Percentiles rank a stretch among this genome's conserved stretches.
Conservation (phyloP, 1,140 invertebrate genomes). For the Rhopalosiphum padi region DNA sequence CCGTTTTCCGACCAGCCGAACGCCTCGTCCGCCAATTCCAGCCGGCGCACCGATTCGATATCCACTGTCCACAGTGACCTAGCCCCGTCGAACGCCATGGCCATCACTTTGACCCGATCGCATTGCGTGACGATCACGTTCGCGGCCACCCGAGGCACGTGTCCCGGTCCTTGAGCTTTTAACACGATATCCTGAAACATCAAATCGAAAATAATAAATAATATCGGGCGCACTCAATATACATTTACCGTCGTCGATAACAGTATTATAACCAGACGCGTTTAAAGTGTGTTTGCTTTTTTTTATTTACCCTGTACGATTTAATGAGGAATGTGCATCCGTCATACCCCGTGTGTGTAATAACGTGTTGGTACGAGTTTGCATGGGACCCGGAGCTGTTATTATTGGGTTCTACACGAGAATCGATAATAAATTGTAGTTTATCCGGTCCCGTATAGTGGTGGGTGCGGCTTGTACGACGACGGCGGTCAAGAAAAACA, state of each 20-base stretch:
- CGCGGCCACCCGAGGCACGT: conserved; percentile 19
- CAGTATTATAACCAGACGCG: not conserved
- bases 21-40: conserved; percentile 63
- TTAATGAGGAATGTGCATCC: not conserved
- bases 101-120: conserved; percentile 56
- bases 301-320: not conserved
- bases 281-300: no score
- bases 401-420: not conserved
- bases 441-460: not conserved
- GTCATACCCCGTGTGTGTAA: no score
- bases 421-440: conserved; percentile 16
- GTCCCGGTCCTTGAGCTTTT: conserved; percentile 47
- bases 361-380: not conserved
- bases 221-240: not conserved
- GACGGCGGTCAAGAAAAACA: conserved; percentile 37
- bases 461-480: not conserved
- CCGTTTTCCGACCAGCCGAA: conserved; percentile 60
- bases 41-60: conserved; percentile 65
- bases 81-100: conserved; percentile 60
- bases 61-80: conserved; percentile 65
- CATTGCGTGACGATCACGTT: conserved; percentile 59
- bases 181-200: conserved; percentile 38
- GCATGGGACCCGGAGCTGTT: not conserved
- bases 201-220: not conserved
- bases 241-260: not conserved